Evolutionary conservation across 2,113 vertebrate species (phyloP), one percentile per base, ranked within the genome.

Genomic region (Colistium nudipinnis): DNA sequence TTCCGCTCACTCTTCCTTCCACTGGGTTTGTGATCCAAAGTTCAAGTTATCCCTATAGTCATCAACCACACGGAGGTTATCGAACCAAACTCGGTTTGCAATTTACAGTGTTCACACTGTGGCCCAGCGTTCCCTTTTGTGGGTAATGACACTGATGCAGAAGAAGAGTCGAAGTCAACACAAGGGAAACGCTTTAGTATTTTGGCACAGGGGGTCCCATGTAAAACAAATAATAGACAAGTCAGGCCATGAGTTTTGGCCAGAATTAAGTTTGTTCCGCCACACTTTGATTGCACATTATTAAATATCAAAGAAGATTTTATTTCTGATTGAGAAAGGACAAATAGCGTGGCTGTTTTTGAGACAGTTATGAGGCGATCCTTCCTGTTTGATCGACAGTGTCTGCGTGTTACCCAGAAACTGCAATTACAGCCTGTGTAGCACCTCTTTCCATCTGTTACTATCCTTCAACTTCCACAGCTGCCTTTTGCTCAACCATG

Each of bases 391-490:
- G 14, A 65, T 72, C 69, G 71, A 75, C 71, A 78, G n/a, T 67
- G 48, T 82, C 70, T 70, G 14, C 8, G 16, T 25, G 63, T 80
- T 78, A 74, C 81, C 36, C 60, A 63, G 78, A 79, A 82, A 82
- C 68, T 62, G 44, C 33, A 39, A 60, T 49, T 60, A 39, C 11
- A 33, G 39, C 2, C 16, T 19, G 63, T 22, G 13, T 59, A 72
- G 73, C 28, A 12, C 31, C 47, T 38, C 35, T 17, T 57, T 51
- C 74, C 90, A 92, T 89, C 86, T 94, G 93, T 90, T 91, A 86
- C 81, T 78, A 44, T 88, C 62, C 76, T 85, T 87, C 56, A 76
- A 13, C 24, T 17, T 62, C 62, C 48, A 72, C 84, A 83, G 71
- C 76, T 80, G 80, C 69, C 36, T 60, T 57, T 75, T 62, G 31